Evolutionary conservation across 53 echinoderm and acorn worm genomes (phyloP).

Genomic region (Echinometra lucunter): DNA sequence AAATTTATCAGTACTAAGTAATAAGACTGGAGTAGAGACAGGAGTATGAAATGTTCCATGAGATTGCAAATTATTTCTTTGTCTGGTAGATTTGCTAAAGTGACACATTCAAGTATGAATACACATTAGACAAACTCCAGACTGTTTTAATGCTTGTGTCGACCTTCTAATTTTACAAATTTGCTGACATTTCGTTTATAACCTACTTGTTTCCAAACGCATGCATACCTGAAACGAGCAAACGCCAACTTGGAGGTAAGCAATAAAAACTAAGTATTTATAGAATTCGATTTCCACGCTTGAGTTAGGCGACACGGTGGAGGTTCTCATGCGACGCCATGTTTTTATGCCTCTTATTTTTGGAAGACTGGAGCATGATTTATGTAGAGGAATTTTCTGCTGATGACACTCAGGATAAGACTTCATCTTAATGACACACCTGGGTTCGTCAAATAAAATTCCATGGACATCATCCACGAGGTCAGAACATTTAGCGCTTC

Average conservation of each 20-base stretch:
- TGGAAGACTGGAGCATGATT: conserved; percentile 48
- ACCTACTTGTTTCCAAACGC: background rate
- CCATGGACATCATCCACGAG: conserved; percentile 36
- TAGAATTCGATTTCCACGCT: conserved; percentile 47
- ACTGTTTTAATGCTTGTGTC: background rate
- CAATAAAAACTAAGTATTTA: conserved; percentile 50
- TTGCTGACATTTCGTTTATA: background rate
- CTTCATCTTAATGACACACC: conserved; percentile 46
- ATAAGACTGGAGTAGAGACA: background rate
- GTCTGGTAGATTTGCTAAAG: background rate
- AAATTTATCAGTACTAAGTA: background rate
- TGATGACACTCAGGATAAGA: conserved; percentile 43
- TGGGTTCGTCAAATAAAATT: conserved; percentile 54
- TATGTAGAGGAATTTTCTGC: conserved; percentile 10
- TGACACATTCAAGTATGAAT: background rate
- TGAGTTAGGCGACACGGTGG: conserved; percentile 35
- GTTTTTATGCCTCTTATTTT: conserved; percentile 45
- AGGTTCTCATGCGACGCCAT: background rate
- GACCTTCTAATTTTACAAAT: background rate
- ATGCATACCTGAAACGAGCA: background rate
- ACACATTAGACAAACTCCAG: background rate
- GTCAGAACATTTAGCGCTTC: conserved; percentile 39
- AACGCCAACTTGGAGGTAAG: background rate
- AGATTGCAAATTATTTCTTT: background rate
- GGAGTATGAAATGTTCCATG: background rate